Conservation (phyloP, 2,888 invertebrate genomes). For the Amiota communis region DNA sequence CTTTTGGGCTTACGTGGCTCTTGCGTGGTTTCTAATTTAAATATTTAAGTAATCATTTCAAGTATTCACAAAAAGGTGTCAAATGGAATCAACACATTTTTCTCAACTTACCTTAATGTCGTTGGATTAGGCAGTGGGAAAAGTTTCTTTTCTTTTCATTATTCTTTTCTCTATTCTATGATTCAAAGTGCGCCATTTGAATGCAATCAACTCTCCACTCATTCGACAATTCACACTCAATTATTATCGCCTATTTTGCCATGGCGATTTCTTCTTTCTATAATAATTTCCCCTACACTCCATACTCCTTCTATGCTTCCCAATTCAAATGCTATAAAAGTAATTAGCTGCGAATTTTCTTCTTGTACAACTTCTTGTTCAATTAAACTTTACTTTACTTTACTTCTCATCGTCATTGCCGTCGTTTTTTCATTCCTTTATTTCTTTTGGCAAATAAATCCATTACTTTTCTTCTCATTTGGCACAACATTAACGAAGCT, state of each 20-base stretch:
- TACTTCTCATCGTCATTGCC: not conserved
- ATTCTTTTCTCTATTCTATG: too few relatives aligned
- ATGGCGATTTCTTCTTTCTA: too few relatives aligned
- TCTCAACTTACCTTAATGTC: too few relatives aligned
- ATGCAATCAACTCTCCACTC: too few relatives aligned
- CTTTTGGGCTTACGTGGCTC: not conserved
- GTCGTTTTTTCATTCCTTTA: not conserved
- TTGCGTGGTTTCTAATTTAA: constrained; percentile 2
- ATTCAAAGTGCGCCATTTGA: too few relatives aligned
- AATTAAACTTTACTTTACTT: constrained; percentile 6
- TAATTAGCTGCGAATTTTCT: constrained; percentile 9
- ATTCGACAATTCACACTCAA: too few relatives aligned
- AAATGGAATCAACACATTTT: constrained; percentile 6
- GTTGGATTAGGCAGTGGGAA: too few relatives aligned
- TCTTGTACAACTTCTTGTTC: constrained; percentile 7
- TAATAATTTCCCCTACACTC: not conserved
- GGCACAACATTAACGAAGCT: not conserved
- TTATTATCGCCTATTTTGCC: too few relatives aligned
- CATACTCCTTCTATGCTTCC: not conserved
- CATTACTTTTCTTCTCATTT: not conserved
- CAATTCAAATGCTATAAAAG: not conserved
- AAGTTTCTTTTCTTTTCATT: too few relatives aligned
- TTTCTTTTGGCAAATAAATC: not conserved
- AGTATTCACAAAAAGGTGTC: not conserved
- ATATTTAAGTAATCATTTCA: constrained; percentile 9